Base-by-base conservation (phyloP, 1,140 invertebrate genomes). In the Leucophenga varia region DNA sequence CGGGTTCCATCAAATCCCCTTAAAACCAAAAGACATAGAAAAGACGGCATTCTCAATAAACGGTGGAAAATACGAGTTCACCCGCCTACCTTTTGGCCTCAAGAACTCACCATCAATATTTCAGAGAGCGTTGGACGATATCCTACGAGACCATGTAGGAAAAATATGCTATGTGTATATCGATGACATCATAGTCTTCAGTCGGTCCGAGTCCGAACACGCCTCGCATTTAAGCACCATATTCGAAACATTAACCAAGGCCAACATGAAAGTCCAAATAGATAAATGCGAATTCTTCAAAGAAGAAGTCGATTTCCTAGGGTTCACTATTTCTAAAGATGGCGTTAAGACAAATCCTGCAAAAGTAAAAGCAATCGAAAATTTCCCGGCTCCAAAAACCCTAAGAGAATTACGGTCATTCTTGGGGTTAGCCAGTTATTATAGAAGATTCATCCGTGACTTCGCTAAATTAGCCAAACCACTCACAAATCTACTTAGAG, bases 211-310 rank as follows among this genome's bases (percentile, higher is more conserved):
- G n/a, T n/a, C n/a, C n/a, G n/a, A n/a, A n/a, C n/a, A n/a, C n/a
- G n/a, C n/a, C n/a, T n/a, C n/a, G n/a, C n/a, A n/a, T n/a, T n/a
- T 49, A 2, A 17, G 17, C 6, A 44, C 16, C 16, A 34, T 47
- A 1, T 34, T 48, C 30, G n/a, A 10, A 35, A 48, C 47, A 5
- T 49, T 81, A 3, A 37, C 53, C 16, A 44, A 57, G n/a, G 69
- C 75, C n/a, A 65, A 69, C 14, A 52, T 81, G n/a, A n/a, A n/a
- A n/a, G n/a, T n/a, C n/a, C n/a, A n/a, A n/a, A n/a, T n/a, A n/a
- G n/a, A n/a, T n/a, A n/a, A n/a, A n/a, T n/a, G n/a, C n/a, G n/a
- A 73, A 37, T 79, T 80, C 47, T 70, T 59, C 8, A 50, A 60
- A 25, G 48, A 35, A 28, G 16, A 0, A 28, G 38, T 25, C 14